Conservation (phyloP, 1,140 invertebrate genomes). For the Lordiphosa collinella region DNA sequence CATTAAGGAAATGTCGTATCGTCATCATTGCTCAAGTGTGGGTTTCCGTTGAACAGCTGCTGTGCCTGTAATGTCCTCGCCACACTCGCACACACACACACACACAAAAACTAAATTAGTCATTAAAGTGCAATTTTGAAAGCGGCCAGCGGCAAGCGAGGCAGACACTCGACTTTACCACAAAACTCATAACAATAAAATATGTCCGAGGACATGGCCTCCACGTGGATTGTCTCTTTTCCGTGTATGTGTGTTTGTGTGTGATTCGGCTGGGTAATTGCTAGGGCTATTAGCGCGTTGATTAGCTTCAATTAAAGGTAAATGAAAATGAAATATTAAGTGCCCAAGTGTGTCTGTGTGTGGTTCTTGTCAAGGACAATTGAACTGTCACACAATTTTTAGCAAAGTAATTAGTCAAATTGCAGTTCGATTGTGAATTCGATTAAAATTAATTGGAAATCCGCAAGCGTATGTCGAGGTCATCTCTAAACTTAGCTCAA, state of each 20-base stretch:
- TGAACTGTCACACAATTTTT: too few species aligned
- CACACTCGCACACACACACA: slow-evolving; percentile 12
- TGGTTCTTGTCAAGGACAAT: slow-evolving; percentile 12
- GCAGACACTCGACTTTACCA: slow-evolving; percentile 15
- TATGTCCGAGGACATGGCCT: slow-evolving; percentile 40
- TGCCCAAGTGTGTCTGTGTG: slow-evolving; percentile 16
- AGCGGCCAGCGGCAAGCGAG: slow-evolving; percentile 18
- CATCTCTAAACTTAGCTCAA: too few species aligned
- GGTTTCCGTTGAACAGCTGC: slow-evolving; percentile 57
- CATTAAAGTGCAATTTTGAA: slow-evolving; percentile 77
- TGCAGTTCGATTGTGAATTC: too few species aligned
- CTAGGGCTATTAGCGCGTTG: slow-evolving; percentile 62
- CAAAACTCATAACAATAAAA: slow-evolving; percentile 71
- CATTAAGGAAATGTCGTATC: slow-evolving; percentile 77
- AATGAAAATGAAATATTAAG: slow-evolving; percentile 73
- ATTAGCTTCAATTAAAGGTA: slow-evolving; percentile 71
- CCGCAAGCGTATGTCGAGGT: too few species aligned
- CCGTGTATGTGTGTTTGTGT: slow-evolving; percentile 10
- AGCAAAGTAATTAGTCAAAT: too few species aligned
- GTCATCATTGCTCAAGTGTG: slow-evolving; percentile 73
- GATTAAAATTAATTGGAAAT: too few species aligned
- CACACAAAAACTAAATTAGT: slow-evolving; percentile 67
- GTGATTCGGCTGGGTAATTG: slow-evolving; percentile 44
- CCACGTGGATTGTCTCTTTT: slow-evolving; percentile 6
- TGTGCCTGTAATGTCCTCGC: slow-evolving; percentile 1